A percentile compares a stretch with the other conserved stretches of the same genome.
Conservation (phyloP, 1,140 invertebrate genomes). For the Idris sp. region DNA sequence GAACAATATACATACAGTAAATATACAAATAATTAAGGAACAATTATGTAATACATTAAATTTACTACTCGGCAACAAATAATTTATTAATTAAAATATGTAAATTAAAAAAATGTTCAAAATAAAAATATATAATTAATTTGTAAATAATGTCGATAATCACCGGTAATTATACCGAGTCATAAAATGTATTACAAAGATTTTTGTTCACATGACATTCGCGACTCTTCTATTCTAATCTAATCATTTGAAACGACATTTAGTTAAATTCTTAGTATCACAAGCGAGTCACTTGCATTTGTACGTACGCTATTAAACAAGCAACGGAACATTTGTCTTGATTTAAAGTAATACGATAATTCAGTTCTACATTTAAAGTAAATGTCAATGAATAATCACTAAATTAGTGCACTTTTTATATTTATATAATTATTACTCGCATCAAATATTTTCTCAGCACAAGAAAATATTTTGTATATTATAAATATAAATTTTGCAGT, state of each 20-base stretch:
- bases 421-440: too few species aligned
- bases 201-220: slow-evolving; percentile 32
- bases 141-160: too few species aligned
- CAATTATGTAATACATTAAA: background rate
- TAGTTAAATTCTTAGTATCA: slow-evolving; percentile 28
- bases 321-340: slow-evolving; percentile 33
- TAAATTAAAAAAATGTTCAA: background rate
- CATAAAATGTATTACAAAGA: slow-evolving; percentile 7
- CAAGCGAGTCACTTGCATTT: slow-evolving; percentile 28
- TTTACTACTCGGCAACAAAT: background rate
- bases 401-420: too few species aligned
- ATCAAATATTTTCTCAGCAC: background rate
- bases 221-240: slow-evolving; percentile 26
- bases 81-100: too few species aligned
- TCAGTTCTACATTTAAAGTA: slow-evolving; percentile 25
- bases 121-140: too few species aligned
- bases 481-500: too few species aligned
- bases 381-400: slow-evolving; percentile 21
- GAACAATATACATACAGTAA: background rate
- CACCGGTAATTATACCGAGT: slow-evolving; percentile 12
- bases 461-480: too few species aligned
- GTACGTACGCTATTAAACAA: slow-evolving; percentile 18
- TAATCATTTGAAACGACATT: slow-evolving; percentile 31
- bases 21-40: slow-evolving; percentile 5
- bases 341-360: slow-evolving; percentile 22